phyloP scores from a whole-genome alignment of 2,113 vertebrate species.

The Boulengeromyrus knoepffleri region DNA sequence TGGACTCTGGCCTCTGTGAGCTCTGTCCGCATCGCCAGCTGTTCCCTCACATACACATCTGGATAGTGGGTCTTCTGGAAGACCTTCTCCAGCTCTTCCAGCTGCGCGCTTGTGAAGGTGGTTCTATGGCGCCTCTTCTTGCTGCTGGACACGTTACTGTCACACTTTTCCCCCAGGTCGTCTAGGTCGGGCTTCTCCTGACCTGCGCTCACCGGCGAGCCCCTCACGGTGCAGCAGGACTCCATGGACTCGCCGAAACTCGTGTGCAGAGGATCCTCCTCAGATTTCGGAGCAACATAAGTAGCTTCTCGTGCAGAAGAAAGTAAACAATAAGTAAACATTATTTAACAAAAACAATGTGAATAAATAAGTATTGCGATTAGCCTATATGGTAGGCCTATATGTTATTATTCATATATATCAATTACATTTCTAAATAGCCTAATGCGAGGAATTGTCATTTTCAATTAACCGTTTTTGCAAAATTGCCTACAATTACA shows the following conservation, averaged over 20 bases:
- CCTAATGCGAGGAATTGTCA: background rate
- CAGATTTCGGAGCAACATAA: slow-evolving; percentile 76
- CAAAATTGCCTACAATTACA: background rate
- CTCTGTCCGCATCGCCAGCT: slow-evolving; percentile 93
- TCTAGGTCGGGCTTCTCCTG: slow-evolving; percentile 80
- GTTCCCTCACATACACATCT: slow-evolving; percentile 95
- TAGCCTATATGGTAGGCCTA: background rate
- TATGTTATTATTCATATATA: background rate
- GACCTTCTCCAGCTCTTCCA: slow-evolving; percentile 96
- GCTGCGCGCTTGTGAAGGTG: slow-evolving; percentile 91
- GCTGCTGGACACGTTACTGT: slow-evolving; percentile 96
- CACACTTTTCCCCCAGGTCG: slow-evolving; percentile 84
- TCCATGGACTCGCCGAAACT: slow-evolving; percentile 77
- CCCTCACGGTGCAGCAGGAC: slow-evolving; percentile 71
- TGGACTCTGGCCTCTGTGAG: slow-evolving; percentile 95
- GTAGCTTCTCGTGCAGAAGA: slow-evolving; percentile 50
- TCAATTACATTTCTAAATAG: background rate
- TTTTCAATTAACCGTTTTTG: background rate
- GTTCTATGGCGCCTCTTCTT: slow-evolving; percentile 94
- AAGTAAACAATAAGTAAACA: background rate
- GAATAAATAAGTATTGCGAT: background rate
- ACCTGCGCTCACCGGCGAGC: slow-evolving; percentile 70
- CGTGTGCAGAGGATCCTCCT: slow-evolving; percentile 72
- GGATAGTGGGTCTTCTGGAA: slow-evolving; percentile 99
- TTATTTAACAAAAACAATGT: background rate